Evolutionary conservation across 1,140 invertebrate genomes (phyloP).

Genomic region (Brachionus rubens): DNA sequence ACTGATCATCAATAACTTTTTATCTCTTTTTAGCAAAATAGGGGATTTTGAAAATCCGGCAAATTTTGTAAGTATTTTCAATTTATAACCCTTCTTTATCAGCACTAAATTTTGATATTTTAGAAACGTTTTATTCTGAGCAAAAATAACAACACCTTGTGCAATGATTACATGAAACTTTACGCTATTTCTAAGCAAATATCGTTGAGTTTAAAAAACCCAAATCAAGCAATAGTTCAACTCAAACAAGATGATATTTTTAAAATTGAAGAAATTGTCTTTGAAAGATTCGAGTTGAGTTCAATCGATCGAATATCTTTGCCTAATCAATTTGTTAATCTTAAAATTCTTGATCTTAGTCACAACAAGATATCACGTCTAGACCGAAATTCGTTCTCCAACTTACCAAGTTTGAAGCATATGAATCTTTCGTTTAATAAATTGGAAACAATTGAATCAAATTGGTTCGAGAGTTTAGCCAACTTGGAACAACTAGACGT

Average conservation of each 20-base stretch:
- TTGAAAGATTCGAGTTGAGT: constrained; percentile 4
- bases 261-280: constrained; percentile 2
- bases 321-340: neutral
- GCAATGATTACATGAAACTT: neutral
- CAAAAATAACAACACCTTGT: constrained; percentile 4
- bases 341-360: neutral
- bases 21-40: constrained; percentile 8
- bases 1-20: neutral
- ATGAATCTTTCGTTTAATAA: neutral
- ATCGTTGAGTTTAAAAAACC: neutral
- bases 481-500: constrained; percentile 21
- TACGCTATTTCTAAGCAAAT: constrained; percentile 12
- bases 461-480: neutral
- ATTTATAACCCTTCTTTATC: no score
- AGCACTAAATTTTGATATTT: neutral
- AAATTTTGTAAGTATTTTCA: constrained; percentile 20
- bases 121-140: constrained; percentile 22
- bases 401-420: neutral
- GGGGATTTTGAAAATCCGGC: neutral
- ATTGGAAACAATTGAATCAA: constrained; percentile 4
- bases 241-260: neutral
- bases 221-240: neutral
- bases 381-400: neutral
- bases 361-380: neutral
- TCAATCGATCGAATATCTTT: neutral